Evolutionary conservation across 2,888 invertebrate genomes (phyloP), one percentile per base, ranked within the genome.

Genomic region (Tuta absoluta): DNA sequence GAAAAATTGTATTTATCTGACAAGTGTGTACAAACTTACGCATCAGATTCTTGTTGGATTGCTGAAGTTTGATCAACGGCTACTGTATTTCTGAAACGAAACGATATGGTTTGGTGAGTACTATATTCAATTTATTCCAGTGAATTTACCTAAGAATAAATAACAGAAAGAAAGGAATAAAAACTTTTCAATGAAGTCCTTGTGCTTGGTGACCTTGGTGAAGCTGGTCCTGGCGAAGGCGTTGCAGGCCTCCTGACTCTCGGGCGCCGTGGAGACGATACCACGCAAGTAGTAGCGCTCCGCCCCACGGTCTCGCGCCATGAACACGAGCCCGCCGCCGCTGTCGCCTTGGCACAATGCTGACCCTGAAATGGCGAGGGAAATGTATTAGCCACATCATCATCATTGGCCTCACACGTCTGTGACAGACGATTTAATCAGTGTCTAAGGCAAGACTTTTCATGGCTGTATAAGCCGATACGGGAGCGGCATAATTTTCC

Each of bases 291-390:
- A 76, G 66, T 69, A 74, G 5, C 74, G 67, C 3, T 57, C 24
- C 1, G 57, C 56, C 2, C 65, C 65, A 0, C 58, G 59, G 5
- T 62, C 58, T 3, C 12, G 0, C 0, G 65, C 66, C 0, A 71
- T 64, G 57, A 76, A 75, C 0, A 67, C 68, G 5, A 75, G 62
- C 0, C 76, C 75, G 1, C 75, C 77, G 3, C 78, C 78, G 38
- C 75, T 73, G 65, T 75, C 75, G 3, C 74, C 72, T 17, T 64
- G 69, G 59, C 76, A 77, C 8, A 76, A 63, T 3, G 72, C 65
- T 8, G 71, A 71, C 8, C 73, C 75, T 76, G 66, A n/a, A 38
- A 19, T 3, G 8, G 14, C n/a, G 2, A 56, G 14, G 2, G n/a
- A 28, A 28, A 24, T 11, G 28, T 28, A 5, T 33, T 33, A 33